Conservation (phyloP, 2,888 invertebrate species). For the Patella pellucida region DNA sequence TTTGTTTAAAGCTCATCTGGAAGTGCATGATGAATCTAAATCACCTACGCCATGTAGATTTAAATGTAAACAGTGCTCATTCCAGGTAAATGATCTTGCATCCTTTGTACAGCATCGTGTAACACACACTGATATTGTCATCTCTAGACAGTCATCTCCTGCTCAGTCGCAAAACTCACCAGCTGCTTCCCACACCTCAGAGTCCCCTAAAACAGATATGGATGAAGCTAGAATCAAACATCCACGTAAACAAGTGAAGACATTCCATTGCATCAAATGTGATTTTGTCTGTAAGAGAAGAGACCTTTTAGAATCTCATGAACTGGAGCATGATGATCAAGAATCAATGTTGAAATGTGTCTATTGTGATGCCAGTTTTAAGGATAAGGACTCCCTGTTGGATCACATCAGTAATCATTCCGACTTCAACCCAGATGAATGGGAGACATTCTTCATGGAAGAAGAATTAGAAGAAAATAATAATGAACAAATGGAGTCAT, state of each 20-base stretch:
- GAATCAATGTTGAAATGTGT: constrained; percentile 51
- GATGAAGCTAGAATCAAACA: constrained; percentile 39
- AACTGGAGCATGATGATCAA: constrained; percentile 53
- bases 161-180: constrained; percentile 18
- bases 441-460: constrained; percentile 39
- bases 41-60: constrained; percentile 40
- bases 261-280: constrained; percentile 59
- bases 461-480: constrained; percentile 27
- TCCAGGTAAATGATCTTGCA: constrained; percentile 57
- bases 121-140: constrained; percentile 42
- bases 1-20: constrained; percentile 53
- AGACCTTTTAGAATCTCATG: constrained; percentile 52
- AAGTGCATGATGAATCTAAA: constrained; percentile 45
- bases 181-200: constrained; percentile 30
- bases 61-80: constrained; percentile 62
- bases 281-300: constrained; percentile 57
- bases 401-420: constrained; percentile 60
- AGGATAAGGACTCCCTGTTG: constrained; percentile 51
- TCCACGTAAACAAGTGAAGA: constrained; percentile 50
- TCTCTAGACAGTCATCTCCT: not conserved
- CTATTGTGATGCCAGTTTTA: constrained; percentile 59
- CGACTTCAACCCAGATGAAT: constrained; percentile 56
- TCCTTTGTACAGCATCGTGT: constrained; percentile 63
- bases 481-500: constrained; percentile 17
- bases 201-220: constrained; percentile 27